Evolutionary conservation across 2,113 vertebrate species (phyloP).

Genomic region (Dipodomys stephensi): DNA sequence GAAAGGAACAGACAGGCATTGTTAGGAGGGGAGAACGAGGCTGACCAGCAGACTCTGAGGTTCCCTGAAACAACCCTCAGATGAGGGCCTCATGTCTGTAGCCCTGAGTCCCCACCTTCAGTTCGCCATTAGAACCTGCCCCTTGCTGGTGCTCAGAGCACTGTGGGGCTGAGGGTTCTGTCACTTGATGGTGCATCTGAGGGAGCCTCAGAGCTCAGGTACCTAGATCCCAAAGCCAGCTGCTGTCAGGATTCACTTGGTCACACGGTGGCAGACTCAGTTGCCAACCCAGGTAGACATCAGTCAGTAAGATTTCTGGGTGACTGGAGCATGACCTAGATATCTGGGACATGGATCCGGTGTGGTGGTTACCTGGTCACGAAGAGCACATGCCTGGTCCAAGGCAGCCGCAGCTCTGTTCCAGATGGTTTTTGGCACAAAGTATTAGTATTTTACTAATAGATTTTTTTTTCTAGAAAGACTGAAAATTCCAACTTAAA

Average conservation of each 20-base stretch:
- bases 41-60: background rate
- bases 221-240: background rate
- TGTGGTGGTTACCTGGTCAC: background rate
- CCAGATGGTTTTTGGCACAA: background rate
- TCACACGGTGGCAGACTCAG: background rate
- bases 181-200: accelerated
- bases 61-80: background rate
- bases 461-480: slow-evolving; percentile 19
- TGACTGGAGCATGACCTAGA: background rate
- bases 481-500: background rate
- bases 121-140: background rate
- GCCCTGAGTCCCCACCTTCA: background rate
- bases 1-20: slow-evolving; percentile 3
- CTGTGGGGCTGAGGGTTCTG: background rate
- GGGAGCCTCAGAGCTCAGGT: background rate
- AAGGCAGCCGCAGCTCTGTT: background rate
- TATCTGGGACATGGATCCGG: background rate
- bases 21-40: background rate
- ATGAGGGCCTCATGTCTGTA: background rate
- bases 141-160: background rate
- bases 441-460: background rate
- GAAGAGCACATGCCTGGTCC: background rate
- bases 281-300: background rate
- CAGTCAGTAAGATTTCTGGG: background rate
- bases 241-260: background rate